Evolutionary conservation across 2,113 vertebrate species (phyloP), one percentile per base, ranked within the genome.

Genomic region (Phyllostomus discolor): DNA sequence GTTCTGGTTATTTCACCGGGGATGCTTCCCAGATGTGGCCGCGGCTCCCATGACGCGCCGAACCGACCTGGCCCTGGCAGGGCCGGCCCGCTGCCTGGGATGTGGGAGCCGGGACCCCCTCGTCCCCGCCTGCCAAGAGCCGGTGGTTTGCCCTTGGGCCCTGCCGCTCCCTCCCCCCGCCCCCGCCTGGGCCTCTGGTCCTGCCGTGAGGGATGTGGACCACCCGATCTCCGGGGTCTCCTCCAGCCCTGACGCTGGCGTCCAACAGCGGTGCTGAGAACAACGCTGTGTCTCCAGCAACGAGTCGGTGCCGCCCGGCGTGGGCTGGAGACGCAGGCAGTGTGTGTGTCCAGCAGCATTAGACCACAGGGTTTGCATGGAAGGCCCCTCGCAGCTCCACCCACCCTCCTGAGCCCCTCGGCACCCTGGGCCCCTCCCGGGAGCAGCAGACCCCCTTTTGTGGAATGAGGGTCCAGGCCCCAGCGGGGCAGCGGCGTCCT

Each of bases 21-120:
- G 88, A 86, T 64, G n/a, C 78, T 85, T 95, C 93, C 75, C 81
- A 93, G 88, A 80, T 73, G 64, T 48, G 88, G 46, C 33, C 16
- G 2, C n/a, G 17, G 54, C 33, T 92, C 64, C 64, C 64, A 69
- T 64, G 57, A 6, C 22, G 50, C 14, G 50, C 43, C 5, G 33
- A 41, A n/a, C 24, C 31, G 15, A 8, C 75, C 48, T 80, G 80
- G 81, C 41, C n/a, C 2, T 0, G 2, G n/a, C 24, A n/a, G 75
- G 35, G 46, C 80, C 35, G 64, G 26, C 59, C 26, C 43, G 26
- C 67, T 24, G 0, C 38, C 4, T 3, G 14, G 46, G 31, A 8
- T 15, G 1, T 20, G 9, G 22, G 76, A 70, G 11, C 48, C 10
- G 92, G 16, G 33, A 46, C 52, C 41, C 24, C 82, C 64, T 73